These are phyloP conservation scores for Climacteris rufus DNA, from an alignment of 2,113 vertebrate genomes.

Conservation along the genomic window DNA sequence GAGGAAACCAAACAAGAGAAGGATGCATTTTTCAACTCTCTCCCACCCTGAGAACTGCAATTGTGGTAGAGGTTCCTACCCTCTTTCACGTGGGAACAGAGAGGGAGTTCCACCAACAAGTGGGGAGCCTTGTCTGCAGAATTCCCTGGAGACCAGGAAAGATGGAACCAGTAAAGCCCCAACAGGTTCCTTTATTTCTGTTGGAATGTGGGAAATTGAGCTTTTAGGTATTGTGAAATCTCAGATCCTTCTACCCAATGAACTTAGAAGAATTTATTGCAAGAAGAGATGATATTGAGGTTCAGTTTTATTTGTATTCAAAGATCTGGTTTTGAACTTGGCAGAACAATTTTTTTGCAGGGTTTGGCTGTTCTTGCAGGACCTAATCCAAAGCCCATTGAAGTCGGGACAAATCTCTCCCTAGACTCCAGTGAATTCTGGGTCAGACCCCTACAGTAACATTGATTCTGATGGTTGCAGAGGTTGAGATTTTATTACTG, in stretches of 20 bases:
- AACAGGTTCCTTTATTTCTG: slow-evolving; percentile 29
- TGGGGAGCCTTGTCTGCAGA: neutral
- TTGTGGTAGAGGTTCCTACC: slow-evolving; percentile 14
- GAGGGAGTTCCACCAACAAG: neutral
- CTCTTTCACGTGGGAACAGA: slow-evolving; percentile 23
- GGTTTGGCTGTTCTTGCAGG: slow-evolving; percentile 53
- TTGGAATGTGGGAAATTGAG: slow-evolving; percentile 40
- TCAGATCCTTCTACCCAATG: neutral
- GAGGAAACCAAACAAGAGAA: slow-evolving; percentile 13
- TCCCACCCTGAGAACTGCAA: neutral
- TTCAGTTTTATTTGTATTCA: slow-evolving; percentile 56
- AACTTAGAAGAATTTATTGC: slow-evolving; percentile 51
- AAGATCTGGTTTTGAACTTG: slow-evolving; percentile 62
- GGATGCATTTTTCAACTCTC: slow-evolving; percentile 29
- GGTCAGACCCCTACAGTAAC: slow-evolving; percentile 52
- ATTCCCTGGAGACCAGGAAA: neutral
- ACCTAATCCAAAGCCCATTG: slow-evolving; percentile 57
- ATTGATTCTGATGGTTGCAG: slow-evolving; percentile 36
- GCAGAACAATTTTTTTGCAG: slow-evolving; percentile 48
- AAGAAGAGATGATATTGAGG: slow-evolving; percentile 50
- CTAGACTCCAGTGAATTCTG: slow-evolving; percentile 58
- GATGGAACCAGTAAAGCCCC: slow-evolving; percentile 21
- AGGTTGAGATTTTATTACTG: slow-evolving; percentile 55
- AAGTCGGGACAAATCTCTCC: slow-evolving; percentile 48
- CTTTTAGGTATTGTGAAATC: slow-evolving; percentile 51